Conservation (phyloP, 2,888 invertebrate genomes). For the Sarcophaga variegata region DNA sequence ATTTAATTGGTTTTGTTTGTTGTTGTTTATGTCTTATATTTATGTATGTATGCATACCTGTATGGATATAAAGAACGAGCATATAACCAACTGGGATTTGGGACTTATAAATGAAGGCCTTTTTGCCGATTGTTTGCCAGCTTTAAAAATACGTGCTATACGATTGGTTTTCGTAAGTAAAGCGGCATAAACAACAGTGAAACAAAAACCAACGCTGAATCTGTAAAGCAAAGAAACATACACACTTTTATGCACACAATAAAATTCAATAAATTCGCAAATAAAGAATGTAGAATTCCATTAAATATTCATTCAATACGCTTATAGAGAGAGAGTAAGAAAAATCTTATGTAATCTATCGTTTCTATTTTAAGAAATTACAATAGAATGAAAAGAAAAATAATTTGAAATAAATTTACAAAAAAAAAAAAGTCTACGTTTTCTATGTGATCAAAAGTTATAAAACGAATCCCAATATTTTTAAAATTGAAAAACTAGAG, state of each 20-base stretch:
- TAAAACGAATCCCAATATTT: no score
- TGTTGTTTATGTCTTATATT: background rate
- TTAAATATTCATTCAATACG: no score
- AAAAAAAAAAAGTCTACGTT: no score
- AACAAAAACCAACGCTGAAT: slow-evolving; percentile 96
- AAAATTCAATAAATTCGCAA: slow-evolving; percentile 8
- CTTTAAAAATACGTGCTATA: slow-evolving; percentile 97
- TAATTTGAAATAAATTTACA: no score
- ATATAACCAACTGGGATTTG: slow-evolving; percentile 94
- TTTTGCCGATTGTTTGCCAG: slow-evolving; percentile 97
- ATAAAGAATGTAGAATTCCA: no score
- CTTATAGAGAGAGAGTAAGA: no score
- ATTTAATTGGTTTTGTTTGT: slow-evolving; percentile 5
- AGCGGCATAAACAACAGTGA: slow-evolving; percentile 98
- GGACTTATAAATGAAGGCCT: slow-evolving; percentile 96
- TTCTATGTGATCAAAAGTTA: no score
- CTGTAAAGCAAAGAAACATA: slow-evolving; percentile 80
- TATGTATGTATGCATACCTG: slow-evolving; percentile 85
- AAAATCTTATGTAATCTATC: no score
- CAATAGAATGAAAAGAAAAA: no score
- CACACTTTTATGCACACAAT: background rate
- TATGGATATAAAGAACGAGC: slow-evolving; percentile 91
- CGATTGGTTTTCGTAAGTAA: slow-evolving; percentile 98
- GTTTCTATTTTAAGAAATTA: no score
- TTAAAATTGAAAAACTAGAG: no score